Evolutionary conservation across 2,113 vertebrate species (phyloP).

Genomic region (Festucalex cinctus): DNA sequence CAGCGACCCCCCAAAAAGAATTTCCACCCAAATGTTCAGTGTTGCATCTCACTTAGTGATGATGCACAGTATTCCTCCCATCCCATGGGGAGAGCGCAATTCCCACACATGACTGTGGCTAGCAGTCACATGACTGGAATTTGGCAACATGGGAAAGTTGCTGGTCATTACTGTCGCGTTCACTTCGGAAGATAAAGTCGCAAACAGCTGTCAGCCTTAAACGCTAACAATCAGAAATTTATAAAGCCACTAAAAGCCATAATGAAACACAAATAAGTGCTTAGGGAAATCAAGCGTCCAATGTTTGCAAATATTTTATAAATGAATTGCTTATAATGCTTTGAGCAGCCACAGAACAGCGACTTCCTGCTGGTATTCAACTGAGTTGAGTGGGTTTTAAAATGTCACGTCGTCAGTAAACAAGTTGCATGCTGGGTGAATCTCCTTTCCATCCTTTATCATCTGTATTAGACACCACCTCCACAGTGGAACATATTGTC

Average conservation of each 20-base stretch:
- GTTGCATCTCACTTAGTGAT: conserved; percentile 13
- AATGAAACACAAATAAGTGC: neutral
- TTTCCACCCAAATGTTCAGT: conserved; percentile 17
- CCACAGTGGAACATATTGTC: neutral
- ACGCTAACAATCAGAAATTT: neutral
- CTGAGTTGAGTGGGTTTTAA: conserved; percentile 25
- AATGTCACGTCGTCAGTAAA: conserved; percentile 15
- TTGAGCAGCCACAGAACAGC: neutral
- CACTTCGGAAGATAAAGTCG: conserved; percentile 1
- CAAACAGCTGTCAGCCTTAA: conserved; percentile 11
- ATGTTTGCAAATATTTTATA: neutral
- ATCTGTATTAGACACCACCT: neutral
- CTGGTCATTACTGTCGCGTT: conserved; percentile 12
- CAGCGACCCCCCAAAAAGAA: neutral
- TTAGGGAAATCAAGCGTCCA: conserved; percentile 16
- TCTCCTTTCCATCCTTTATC: neutral
- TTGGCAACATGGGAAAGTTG: conserved; percentile 42
- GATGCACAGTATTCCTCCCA: neutral
- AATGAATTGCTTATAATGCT: neutral
- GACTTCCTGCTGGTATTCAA: conserved; percentile 17
- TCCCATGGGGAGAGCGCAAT: neutral
- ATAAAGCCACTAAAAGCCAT: neutral
- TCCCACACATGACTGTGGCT: conserved; percentile 36
- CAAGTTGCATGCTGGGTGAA: neutral
- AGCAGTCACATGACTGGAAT: conserved; percentile 2